Evolutionary conservation across 1,140 invertebrate species (phyloP), one percentile per base, ranked within the genome.

Genomic region (Cryptotermes secundus): DNA sequence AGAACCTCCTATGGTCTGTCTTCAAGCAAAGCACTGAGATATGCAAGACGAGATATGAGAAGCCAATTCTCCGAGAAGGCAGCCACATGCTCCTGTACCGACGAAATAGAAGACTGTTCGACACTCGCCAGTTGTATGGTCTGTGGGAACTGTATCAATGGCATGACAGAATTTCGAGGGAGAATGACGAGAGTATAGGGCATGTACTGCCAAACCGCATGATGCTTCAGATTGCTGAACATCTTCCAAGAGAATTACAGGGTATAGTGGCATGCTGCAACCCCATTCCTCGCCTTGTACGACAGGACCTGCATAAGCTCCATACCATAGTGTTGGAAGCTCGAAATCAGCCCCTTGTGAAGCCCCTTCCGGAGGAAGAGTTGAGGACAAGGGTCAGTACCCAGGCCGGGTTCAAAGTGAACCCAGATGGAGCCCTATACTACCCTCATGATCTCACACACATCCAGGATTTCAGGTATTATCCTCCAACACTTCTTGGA

Each of bases 121-220:
- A 98, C 88, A 95, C 95, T 86, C 92, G 93, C 34, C 98, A 99
- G 89, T 87, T 98, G 87, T 93, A 92, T 86, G 98, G 97, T 0
- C 89, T 99, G 3, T 94, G 94, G 86, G 92, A 95, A 87, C 88
- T 99, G 0, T 99, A 95, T 88, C 91, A 91, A 35, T 99, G 99
- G 99, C 91, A 99, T 81, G 98, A 99, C 90, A 87, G 90, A 34
- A 92, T 94, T 12, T 98, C 98, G 0, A 91, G 98, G 79, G 87
- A 92, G 79, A 94, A 98, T 88, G 99, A 99, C 90, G 99, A 99
- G 89, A 99, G 98, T 88, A 90, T 90, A 26, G 93, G 92, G 34
- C 99, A 97, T 89, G 95, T 99, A 45, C 89, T 99, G 84, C 98
- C 98, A 0, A 98, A 98, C 90, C 97, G 99, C 88, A 99, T 99